phyloP scores from a whole-genome alignment of 2,113 vertebrate species.

The Lipotes vexillifer region DNA sequence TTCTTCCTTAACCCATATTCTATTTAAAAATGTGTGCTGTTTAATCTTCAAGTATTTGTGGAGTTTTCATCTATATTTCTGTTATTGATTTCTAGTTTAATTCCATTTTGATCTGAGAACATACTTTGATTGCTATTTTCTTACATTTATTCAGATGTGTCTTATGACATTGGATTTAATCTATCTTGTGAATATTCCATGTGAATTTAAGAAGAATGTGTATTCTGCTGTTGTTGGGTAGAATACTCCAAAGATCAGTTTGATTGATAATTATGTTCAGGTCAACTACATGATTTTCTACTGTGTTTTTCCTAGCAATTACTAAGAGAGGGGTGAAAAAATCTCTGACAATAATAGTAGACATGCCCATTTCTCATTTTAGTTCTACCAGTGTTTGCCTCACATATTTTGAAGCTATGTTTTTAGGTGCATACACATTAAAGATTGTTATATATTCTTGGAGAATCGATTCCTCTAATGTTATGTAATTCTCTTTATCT shows the following conservation, averaged over 20 bases:
- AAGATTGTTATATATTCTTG: not conserved
- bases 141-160: not conserved
- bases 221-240: not conserved
- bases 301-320: no score
- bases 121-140: not conserved
- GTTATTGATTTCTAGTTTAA: not conserved
- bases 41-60: not conserved
- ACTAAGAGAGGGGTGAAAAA: no score
- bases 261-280: not conserved
- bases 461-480: not conserved
- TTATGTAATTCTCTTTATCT: not conserved
- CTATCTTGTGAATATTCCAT: not conserved
- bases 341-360: no score
- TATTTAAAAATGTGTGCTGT: no score
- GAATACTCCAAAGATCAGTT: not conserved
- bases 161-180: not conserved
- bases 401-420: not conserved
- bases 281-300: no score
- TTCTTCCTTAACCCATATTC: no score
- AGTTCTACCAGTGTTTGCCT: not conserved
- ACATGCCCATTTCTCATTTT: not conserved
- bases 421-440: not conserved
- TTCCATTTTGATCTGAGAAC: not conserved
- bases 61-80: not conserved
- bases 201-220: not conserved